A percentile compares a stretch with the other conserved stretches of the same genome.
Evolutionary conservation across 2,797 vertebrate genomes (phyloP).

Genomic region (Microtus agrestis): DNA sequence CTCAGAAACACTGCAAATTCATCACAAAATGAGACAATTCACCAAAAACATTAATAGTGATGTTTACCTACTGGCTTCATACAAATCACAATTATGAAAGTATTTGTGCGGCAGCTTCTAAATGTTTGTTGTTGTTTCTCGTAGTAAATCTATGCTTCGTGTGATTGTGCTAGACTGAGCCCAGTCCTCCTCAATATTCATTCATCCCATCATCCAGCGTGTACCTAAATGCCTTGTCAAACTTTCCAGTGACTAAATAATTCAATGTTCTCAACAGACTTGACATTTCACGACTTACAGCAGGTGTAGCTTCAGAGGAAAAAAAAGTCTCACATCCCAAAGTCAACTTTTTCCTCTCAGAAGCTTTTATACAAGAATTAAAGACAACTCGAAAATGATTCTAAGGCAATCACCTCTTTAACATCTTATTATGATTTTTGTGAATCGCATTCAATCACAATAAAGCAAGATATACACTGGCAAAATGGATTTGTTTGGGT

Average conservation of each 20-base stretch:
- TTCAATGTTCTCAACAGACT: slow-evolving; percentile 72
- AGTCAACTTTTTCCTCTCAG: slow-evolving; percentile 6
- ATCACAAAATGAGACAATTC: slow-evolving; percentile 65
- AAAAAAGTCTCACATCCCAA: slow-evolving; percentile 48
- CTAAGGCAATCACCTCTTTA: slow-evolving; percentile 13
- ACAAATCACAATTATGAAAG: slow-evolving; percentile 60
- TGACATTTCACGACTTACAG: slow-evolving; percentile 72
- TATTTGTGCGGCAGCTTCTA: slow-evolving; percentile 39
- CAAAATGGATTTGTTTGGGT: slow-evolving; percentile 33
- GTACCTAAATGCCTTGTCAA: slow-evolving; percentile 70
- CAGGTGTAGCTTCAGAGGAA: slow-evolving; percentile 67
- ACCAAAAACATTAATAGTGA: slow-evolving; percentile 32
- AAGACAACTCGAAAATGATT: slow-evolving; percentile 30
- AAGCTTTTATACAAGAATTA: slow-evolving; percentile 37
- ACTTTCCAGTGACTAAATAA: slow-evolving; percentile 77
- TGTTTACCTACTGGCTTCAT: slow-evolving; percentile 31
- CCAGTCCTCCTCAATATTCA: slow-evolving; percentile 66
- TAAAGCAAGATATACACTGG: slow-evolving; percentile 44
- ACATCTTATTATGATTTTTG: slow-evolving; percentile 3
- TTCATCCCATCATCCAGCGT: slow-evolving; percentile 65
- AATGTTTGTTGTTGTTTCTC: slow-evolving; percentile 58
- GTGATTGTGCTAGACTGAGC: slow-evolving; percentile 67
- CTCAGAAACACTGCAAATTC: slow-evolving; percentile 49
- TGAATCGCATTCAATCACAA: slow-evolving; percentile 21
- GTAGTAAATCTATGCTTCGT: slow-evolving; percentile 67